Conservation (phyloP, 2,113 vertebrate genomes). For the Alaudala cheleensis region DNA sequence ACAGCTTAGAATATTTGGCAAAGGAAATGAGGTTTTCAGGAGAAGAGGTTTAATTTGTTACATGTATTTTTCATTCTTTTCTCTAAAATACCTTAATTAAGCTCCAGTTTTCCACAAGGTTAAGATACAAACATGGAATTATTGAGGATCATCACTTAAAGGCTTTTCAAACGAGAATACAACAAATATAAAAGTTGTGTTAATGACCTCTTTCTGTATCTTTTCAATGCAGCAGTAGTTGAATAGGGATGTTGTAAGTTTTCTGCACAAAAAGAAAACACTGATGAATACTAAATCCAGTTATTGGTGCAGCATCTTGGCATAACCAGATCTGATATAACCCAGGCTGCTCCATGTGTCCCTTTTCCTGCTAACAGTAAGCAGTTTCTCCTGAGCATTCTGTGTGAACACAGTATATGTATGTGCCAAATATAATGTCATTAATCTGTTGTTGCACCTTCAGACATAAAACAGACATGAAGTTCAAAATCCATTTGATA, state of each 20-base stretch:
- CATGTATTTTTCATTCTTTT: not conserved
- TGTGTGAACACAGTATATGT: not conserved
- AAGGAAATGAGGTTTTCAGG: not conserved
- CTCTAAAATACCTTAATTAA: not conserved
- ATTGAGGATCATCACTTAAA: not conserved
- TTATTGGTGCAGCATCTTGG: not conserved
- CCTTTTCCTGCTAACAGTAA: not conserved
- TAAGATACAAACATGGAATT: not conserved
- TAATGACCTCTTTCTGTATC: not conserved
- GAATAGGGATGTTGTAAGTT: not conserved
- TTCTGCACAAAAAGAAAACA: not conserved
- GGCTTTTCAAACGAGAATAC: not conserved
- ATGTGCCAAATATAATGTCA: not conserved
- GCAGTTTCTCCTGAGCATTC: not conserved
- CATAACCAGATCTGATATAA: not conserved
- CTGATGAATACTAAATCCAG: not conserved
- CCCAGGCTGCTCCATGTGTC: not conserved
- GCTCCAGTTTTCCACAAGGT: not conserved
- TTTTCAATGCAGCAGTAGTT: not conserved
- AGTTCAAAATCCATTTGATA: not conserved
- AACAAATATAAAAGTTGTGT: not conserved
- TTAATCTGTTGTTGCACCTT: not conserved
- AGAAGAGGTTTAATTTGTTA: not conserved
- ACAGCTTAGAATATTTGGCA: not conserved
- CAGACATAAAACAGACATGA: not conserved